Conservation (phyloP, 2,797 vertebrate genomes). For the Holocentrus rufus region DNA sequence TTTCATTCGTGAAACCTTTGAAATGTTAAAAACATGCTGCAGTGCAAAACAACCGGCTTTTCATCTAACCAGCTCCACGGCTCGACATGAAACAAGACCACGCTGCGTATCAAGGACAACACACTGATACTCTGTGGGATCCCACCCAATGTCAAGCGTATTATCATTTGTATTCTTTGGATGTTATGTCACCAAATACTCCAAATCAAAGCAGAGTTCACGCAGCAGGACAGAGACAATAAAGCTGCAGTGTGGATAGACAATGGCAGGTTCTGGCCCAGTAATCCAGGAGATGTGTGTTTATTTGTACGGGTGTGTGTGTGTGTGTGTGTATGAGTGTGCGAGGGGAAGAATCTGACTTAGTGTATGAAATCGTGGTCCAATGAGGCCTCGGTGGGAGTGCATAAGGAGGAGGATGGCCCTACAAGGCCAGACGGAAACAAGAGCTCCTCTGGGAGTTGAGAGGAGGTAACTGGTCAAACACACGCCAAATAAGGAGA, state of each 20-base stretch:
- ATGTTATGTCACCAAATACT: slow-evolving; percentile 3
- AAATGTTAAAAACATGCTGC: background rate
- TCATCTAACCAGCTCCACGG: background rate
- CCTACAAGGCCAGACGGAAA: slow-evolving; percentile 89
- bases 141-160: background rate
- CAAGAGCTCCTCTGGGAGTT: slow-evolving; percentile 75
- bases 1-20: background rate
- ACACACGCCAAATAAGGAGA: slow-evolving; percentile 87
- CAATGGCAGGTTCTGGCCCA: background rate
- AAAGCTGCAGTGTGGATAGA: background rate
- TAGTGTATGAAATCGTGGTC: slow-evolving; percentile 37
- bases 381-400: slow-evolving; percentile 61
- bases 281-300: slow-evolving; percentile 15
- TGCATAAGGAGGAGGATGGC: slow-evolving; percentile 75
- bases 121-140: background rate
- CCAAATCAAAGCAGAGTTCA: slow-evolving; percentile 22
- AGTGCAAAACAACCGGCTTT: slow-evolving; percentile 19
- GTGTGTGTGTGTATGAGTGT: background rate
- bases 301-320: slow-evolving; percentile 29
- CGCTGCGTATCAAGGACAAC: background rate
- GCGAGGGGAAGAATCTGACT: slow-evolving; percentile 21
- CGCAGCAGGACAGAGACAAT: slow-evolving; percentile 8
- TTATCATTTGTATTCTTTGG: background rate
- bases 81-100: slow-evolving; percentile 18
- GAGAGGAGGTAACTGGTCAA: slow-evolving; percentile 83